phyloP scores from a whole-genome alignment of 1,140 invertebrate genomes.

The Eubasilissa regina region DNA sequence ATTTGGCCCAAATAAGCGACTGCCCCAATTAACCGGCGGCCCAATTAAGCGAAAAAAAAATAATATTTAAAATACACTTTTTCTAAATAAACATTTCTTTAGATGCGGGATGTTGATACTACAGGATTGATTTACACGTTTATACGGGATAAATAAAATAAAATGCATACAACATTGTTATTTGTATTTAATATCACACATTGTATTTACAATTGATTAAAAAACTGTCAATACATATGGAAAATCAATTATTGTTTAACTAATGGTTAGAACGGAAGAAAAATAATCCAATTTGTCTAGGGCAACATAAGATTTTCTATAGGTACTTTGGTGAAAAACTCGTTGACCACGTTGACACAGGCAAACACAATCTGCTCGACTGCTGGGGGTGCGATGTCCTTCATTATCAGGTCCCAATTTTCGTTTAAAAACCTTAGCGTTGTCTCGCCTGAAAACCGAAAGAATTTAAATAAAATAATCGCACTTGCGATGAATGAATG shows the following conservation, averaged over 20 bases:
- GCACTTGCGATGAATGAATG: too few relatives aligned
- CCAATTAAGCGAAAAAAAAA: too few relatives aligned
- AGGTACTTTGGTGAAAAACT: conserved; percentile 64
- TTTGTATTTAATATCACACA: conserved; percentile 15
- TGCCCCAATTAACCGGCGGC: too few relatives aligned
- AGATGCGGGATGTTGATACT: too few relatives aligned
- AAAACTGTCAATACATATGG: neutral
- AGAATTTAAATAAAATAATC: too few relatives aligned
- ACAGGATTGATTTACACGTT: neutral
- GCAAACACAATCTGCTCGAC: conserved; percentile 65
- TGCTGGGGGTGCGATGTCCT: conserved; percentile 68
- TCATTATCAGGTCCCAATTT: conserved; percentile 69
- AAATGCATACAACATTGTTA: conserved; percentile 11
- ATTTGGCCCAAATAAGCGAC: too few relatives aligned
- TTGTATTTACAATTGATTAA: neutral
- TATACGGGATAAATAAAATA: neutral
- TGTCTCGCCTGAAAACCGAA: conserved; percentile 64
- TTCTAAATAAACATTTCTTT: too few relatives aligned
- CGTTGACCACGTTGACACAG: conserved; percentile 65
- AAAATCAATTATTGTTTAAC: neutral
- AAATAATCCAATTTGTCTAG: conserved; percentile 42
- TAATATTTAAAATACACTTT: too few relatives aligned
- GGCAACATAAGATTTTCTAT: conserved; percentile 62
- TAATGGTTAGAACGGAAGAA: neutral
- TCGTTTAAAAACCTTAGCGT: conserved; percentile 68